phyloP scores from a whole-genome alignment of 2,888 invertebrate species.

The Chouioia cunea region DNA sequence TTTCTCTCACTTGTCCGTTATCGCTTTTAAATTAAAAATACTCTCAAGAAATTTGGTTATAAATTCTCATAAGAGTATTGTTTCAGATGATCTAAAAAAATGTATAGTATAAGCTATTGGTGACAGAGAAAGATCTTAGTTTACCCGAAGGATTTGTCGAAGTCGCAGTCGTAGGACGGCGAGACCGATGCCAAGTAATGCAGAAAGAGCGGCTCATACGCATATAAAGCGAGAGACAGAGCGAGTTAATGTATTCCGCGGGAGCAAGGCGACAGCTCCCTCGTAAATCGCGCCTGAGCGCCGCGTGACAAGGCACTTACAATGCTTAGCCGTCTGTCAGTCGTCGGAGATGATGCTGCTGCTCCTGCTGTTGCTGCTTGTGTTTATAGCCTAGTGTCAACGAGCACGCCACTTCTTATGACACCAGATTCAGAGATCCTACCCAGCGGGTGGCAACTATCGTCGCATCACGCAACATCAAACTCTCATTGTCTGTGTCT shows the following conservation, averaged over 20 bases:
- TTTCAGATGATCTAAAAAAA: no score
- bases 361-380: conserved; percentile 49
- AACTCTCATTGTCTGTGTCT: conserved; percentile 60
- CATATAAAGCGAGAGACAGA: background rate
- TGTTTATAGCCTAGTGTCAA: conserved; percentile 65
- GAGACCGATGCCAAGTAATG: no score
- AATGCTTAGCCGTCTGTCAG: conserved; percentile 57
- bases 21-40: background rate
- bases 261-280: conserved; percentile 26
- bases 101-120: no score
- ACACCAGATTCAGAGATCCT: conserved; percentile 55
- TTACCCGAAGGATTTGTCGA: no score
- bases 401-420: conserved; percentile 60
- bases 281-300: conserved; percentile 44
- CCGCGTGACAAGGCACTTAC: conserved; percentile 57
- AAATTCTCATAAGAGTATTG: no score
- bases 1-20: background rate
- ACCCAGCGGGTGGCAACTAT: conserved; percentile 52
- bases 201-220: no score
- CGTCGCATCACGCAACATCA: conserved; percentile 61
- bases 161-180: no score
- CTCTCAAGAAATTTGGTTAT: no score
- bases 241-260: conserved; percentile 34
- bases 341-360: conserved; percentile 45
- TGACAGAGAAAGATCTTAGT: no score